phyloP scores from a whole-genome alignment of 2,113 vertebrate genomes.

The Oncorhynchus tshawytscha region DNA sequence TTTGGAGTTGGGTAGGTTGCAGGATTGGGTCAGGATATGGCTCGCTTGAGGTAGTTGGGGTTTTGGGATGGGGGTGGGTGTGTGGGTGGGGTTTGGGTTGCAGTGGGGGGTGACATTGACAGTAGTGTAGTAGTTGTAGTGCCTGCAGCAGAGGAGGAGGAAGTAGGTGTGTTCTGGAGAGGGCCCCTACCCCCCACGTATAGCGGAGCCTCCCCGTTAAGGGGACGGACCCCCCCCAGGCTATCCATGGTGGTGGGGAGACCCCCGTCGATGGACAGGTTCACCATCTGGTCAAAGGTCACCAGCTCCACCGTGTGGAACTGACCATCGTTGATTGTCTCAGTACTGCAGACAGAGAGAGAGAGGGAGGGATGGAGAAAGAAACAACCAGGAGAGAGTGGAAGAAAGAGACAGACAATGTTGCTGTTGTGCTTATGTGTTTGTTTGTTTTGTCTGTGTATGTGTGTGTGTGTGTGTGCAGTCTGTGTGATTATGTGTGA shows the following conservation, averaged over 20 bases:
- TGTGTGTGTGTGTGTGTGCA: too few species aligned
- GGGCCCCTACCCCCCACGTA: slow-evolving; percentile 92
- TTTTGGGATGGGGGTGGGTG: slow-evolving; percentile 28
- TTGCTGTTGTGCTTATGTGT: too few species aligned
- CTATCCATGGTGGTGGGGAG: slow-evolving; percentile 98
- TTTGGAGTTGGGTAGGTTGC: neutral
- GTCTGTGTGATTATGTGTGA: too few species aligned
- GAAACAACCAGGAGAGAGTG: neutral
- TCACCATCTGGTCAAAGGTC: slow-evolving; percentile 98
- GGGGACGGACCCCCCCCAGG: slow-evolving; percentile 87
- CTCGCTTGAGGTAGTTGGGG: neutral
- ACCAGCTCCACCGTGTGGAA: slow-evolving; percentile 99
- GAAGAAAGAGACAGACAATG: too few species aligned
- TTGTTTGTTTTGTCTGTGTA: too few species aligned
- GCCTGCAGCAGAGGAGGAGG: slow-evolving; percentile 71
- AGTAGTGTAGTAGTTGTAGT: slow-evolving; percentile 75
- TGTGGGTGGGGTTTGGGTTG: slow-evolving; percentile 21
- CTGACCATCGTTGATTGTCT: slow-evolving; percentile 97
- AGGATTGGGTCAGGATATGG: too few species aligned
- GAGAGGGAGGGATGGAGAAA: neutral
- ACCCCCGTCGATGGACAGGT: slow-evolving; percentile 95
- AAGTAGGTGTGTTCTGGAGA: slow-evolving; percentile 77
- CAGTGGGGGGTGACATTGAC: slow-evolving; percentile 64
- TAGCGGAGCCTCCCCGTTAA: slow-evolving; percentile 91
- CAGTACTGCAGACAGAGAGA: slow-evolving; percentile 75